Base-by-base conservation (phyloP, 2,797 vertebrate genomes). In the Halcyon smyrnensis region DNA sequence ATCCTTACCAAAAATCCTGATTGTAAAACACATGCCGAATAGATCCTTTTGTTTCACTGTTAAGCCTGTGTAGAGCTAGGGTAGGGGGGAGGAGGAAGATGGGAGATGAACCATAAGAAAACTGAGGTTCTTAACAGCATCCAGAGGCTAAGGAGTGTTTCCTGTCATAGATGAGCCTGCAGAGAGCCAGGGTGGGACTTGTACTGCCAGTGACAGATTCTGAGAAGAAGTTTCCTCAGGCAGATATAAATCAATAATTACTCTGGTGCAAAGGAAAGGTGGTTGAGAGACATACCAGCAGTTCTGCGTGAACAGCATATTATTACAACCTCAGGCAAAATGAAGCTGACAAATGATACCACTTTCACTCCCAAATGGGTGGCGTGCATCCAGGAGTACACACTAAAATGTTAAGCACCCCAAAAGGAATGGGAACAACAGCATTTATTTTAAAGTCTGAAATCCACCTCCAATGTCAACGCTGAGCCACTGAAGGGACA, bases 161-260 rank as follows among this genome's bases (percentile, higher is more conserved):
- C 37, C 51, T 65, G n/a, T 60, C 60, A 85, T 48, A 39, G 43
- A 89, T 74, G 60, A 80, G 56, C 21, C 60, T 41, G 60, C 12
- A 25, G 68, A 70, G 32, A 73, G 32, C 37, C 50, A 0, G 0
- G 16, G 39, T 86, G 37, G 65, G 73, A 94, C 81, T 34, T 41
- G 25, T 19, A 53, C 32, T 0, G 1, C 41, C 43, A 9, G 9
- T 50, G 79, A 93, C 57, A 91, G 53, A 50, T 96, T 91, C 70
- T 93, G 57, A 62, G 57, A 93, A 89, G 89, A 89, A 78, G 89
- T 12, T 93, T 73, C 85, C 45, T 81, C 71, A 11, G 62, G 89
- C 87, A 95, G 60, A 41, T 80, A 28, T 60, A 83, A 87, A 81
- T 80, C 75, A 95, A 46, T 71, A 87, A 70, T 63, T 71, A 77